These are phyloP conservation scores for Ivindomyrus marchei DNA, from an alignment of 2,113 vertebrate species.

Conservation along the genomic window DNA sequence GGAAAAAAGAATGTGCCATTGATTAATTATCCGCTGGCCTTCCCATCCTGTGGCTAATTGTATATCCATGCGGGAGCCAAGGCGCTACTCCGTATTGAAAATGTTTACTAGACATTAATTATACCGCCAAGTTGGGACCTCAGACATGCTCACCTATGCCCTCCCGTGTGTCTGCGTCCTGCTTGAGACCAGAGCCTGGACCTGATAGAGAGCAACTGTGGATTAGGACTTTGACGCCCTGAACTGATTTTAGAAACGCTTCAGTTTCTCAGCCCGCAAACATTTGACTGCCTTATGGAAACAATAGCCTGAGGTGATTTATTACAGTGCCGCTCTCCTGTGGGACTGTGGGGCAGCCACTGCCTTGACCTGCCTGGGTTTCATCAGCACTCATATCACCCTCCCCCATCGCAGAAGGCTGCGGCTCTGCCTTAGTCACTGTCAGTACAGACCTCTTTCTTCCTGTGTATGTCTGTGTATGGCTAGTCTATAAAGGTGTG, in stretches of 20 bases:
- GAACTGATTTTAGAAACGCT: not conserved
- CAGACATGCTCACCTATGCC: not conserved
- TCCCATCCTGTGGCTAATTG: slow-evolving; percentile 16
- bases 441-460: too few relatives aligned
- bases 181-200: not conserved
- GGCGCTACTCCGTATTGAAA: slow-evolving; percentile 28
- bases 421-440: not conserved
- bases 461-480: not conserved
- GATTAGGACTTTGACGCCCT: not conserved
- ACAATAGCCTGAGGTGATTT: not conserved
- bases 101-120: slow-evolving; percentile 31
- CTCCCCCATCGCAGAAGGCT: not conserved
- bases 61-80: slow-evolving; percentile 26
- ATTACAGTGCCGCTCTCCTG: not conserved
- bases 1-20: not conserved
- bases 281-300: not conserved
- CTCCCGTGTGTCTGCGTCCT: not conserved
- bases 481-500: not conserved
- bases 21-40: slow-evolving; percentile 28
- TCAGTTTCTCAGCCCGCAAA: not conserved
- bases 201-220: not conserved
- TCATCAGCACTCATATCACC: not conserved
- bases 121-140: slow-evolving; percentile 20
- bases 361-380: not conserved
- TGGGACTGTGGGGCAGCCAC: not conserved